Base-by-base conservation (phyloP, 2,797 vertebrate genomes). In the Sternotherus odoratus region DNA sequence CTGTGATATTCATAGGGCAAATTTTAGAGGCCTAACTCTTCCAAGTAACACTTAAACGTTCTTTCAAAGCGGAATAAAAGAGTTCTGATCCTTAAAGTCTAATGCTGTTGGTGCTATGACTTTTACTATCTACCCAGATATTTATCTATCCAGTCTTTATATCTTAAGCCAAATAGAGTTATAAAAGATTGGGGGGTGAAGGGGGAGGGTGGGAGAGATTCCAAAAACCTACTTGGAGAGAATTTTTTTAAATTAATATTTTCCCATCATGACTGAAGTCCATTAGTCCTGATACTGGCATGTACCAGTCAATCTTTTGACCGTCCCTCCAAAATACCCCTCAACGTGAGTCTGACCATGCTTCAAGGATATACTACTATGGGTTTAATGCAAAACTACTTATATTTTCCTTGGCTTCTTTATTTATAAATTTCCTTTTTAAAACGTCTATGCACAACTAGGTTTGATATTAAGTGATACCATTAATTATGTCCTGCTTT, bases 401-500 rank as follows among this genome's bases (percentile, higher is more conserved):
- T 92, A 51, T 78, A 28, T 81, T 80, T 94, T 86, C 93, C 91
- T 91, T 83, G 85, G 77, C 49, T 90, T 94, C 77, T 87, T 93
- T 84, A 91, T 95, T 95, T 92, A 85, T 89, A 48, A 19, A 82
- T 36, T 92, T 83, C 63, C 53, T 95, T 95, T 95, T 17, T 46
- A 49, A 86, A 92, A 93, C 92, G 89, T 88, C 78, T 48, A 95
- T 88, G 93, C 85, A 84, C 60, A 56, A 9, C 5, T 95, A 26
- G 75, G 53, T 57, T 92, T 95, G 81, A 94, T 95, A 95, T 92
- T 84, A 95, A 92, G 53, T 79, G 60, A 84, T 95, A 95, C 80
- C 89, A 82, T 90, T 96, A 96, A 97, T 95, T 94, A 91, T 87
- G 93, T 82, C 92, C 87, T 89, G 89, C 87, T 96, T 97, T 93